Evolutionary conservation across 2,113 vertebrate species (phyloP).

Genomic region (Canis aureus): DNA sequence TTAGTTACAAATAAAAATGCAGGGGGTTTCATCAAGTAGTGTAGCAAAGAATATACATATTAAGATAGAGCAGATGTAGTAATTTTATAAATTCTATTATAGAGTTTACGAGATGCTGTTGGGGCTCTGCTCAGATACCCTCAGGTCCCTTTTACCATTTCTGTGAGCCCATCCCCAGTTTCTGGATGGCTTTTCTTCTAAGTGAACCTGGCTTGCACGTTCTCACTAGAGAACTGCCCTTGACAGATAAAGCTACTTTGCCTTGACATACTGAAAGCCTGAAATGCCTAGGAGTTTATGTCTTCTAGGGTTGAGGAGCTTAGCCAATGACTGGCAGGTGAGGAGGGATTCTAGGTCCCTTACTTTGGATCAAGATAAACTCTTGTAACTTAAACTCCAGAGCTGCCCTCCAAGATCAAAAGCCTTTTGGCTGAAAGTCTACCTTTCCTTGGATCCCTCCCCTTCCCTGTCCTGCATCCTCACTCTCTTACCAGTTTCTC

Average conservation of each 20-base stretch:
- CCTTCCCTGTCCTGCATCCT: background rate
- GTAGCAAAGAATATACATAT: background rate
- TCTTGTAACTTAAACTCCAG: background rate
- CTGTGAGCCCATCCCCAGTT: background rate
- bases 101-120: background rate
- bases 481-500: background rate
- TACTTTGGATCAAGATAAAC: background rate
- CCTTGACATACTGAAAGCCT: background rate
- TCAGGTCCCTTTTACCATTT: background rate
- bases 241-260: background rate
- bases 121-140: background rate
- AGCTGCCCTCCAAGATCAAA: background rate
- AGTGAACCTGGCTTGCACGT: background rate
- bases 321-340: background rate
- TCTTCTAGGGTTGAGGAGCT: background rate
- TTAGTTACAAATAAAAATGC: background rate
- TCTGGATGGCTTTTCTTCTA: background rate
- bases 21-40: background rate
- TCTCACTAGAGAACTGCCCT: background rate
- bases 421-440: background rate
- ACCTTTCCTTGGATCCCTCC: background rate
- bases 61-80: background rate
- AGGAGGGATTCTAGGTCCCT: background rate
- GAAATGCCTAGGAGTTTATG: background rate
- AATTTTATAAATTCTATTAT: background rate